phyloP scores from a whole-genome alignment of 2,113 vertebrate species.

The Takifugu flavidus region DNA sequence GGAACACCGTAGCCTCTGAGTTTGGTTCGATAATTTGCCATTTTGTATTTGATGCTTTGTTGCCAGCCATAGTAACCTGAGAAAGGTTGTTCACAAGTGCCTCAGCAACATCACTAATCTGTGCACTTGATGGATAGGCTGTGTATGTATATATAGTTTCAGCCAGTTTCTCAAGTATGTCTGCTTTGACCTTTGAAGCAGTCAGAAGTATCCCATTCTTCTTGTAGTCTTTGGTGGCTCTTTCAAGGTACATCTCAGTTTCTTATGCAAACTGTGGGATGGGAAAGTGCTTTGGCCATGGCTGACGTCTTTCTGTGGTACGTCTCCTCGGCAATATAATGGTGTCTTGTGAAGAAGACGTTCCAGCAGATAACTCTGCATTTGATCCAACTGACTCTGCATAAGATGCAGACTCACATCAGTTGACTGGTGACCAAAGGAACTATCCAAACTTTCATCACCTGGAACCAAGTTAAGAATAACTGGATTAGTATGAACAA shows the following conservation, averaged over 20 bases:
- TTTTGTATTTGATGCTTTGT: conserved; percentile 39
- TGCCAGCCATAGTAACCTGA: conserved; percentile 46
- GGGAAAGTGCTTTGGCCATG: conserved; percentile 46
- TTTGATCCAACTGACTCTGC: background rate
- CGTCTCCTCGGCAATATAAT: conserved; percentile 20
- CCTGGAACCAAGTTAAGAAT: background rate
- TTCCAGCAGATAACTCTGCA: conserved; percentile 7
- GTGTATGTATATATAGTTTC: too few relatives aligned
- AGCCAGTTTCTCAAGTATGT: too few relatives aligned
- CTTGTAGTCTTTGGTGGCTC: background rate
- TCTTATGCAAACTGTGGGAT: conserved; percentile 41
- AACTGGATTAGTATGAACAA: conserved; percentile 1
- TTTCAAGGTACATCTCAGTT: conserved; percentile 34
- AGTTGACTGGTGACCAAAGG: background rate
- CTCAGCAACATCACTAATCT: conserved; percentile 7
- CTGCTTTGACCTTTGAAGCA: too few relatives aligned
- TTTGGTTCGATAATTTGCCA: conserved; percentile 41
- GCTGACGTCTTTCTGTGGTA: conserved; percentile 20
- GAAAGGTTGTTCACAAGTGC: conserved; percentile 39
- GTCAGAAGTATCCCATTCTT: too few relatives aligned
- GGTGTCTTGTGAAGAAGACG: background rate
- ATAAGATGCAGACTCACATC: background rate
- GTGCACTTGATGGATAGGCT: too few relatives aligned
- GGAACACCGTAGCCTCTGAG: conserved; percentile 28
- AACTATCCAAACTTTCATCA: too few relatives aligned